phyloP scores from a whole-genome alignment of 2,888 invertebrate species.

The Cataglyphis altisquamis region DNA sequence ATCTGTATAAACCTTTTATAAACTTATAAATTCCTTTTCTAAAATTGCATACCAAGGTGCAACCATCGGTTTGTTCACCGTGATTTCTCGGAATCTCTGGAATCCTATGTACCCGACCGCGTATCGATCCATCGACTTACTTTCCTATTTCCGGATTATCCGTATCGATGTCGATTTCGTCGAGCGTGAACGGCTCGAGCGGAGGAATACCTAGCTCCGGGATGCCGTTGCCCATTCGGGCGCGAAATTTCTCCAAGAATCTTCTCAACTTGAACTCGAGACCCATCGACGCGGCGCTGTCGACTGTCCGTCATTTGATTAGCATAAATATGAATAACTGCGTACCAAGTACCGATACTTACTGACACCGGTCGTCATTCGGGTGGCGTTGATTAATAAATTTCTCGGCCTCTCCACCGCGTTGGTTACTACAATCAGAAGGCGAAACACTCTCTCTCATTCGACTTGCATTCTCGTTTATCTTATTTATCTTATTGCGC shows the following conservation, averaged over 20 bases:
- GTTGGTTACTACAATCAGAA: slow-evolving; percentile 75
- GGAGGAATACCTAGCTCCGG: slow-evolving; percentile 81
- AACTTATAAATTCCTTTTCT: neutral
- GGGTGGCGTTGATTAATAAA: slow-evolving; percentile 81
- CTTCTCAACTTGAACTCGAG: slow-evolving; percentile 82
- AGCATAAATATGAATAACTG: slow-evolving; percentile 10
- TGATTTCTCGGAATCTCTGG: neutral
- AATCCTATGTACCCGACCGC: neutral
- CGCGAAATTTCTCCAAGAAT: slow-evolving; percentile 81
- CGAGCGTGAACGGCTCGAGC: slow-evolving; percentile 79
- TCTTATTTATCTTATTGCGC: neutral
- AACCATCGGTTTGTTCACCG: neutral
- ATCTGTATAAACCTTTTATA: neutral
- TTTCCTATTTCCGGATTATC: slow-evolving; percentile 81
- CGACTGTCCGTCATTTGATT: slow-evolving; percentile 77
- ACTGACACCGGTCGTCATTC: slow-evolving; percentile 82
- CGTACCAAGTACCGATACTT: slow-evolving; percentile 70
- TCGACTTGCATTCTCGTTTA: slow-evolving; percentile 20
- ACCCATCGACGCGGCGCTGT: slow-evolving; percentile 83
- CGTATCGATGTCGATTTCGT: slow-evolving; percentile 76
- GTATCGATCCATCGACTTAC: slow-evolving; percentile 68
- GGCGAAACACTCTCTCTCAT: neutral
- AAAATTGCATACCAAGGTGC: neutral
- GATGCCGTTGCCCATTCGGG: slow-evolving; percentile 81
- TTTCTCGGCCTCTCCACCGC: slow-evolving; percentile 81